A percentile compares a stretch with the other conserved stretches of the same genome.
Evolutionary conservation across 2,797 vertebrate species (phyloP).

Genomic region (Girardinus metallicus): DNA sequence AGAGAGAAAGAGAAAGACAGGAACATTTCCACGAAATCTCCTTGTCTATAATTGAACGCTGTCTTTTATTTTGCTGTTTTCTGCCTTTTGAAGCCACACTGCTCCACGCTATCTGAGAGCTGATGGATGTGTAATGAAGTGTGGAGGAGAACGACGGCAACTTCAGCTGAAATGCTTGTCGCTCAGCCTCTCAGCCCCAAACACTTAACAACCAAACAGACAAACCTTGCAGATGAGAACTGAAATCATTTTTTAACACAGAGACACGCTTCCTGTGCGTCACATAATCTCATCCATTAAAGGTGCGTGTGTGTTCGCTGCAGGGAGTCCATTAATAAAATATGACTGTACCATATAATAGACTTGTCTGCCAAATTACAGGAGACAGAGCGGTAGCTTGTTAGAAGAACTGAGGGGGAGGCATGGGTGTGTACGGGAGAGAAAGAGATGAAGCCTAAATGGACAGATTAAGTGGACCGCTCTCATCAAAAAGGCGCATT

Average conservation of each 20-base stretch:
- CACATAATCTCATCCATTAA: conserved; percentile 76
- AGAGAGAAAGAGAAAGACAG: conserved; percentile 28
- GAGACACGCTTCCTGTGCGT: conserved; percentile 64
- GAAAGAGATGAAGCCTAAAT: conserved; percentile 61
- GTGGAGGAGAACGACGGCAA: conserved; percentile 60
- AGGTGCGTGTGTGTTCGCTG: conserved; percentile 74
- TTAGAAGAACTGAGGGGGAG: conserved; percentile 72
- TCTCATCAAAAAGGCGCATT: conserved; percentile 77
- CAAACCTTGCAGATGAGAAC: conserved; percentile 43
- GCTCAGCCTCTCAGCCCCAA: conserved; percentile 56
- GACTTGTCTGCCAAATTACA: conserved; percentile 81
- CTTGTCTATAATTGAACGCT: conserved; percentile 52
- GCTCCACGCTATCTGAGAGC: conserved; percentile 46
- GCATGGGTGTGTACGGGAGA: conserved; percentile 25
- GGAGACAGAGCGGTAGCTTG: conserved; percentile 80
- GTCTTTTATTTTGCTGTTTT: conserved; percentile 58
- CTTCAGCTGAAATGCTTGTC: conserved; percentile 61
- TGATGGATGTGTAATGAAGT: conserved; percentile 68
- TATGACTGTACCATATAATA: conserved; percentile 82
- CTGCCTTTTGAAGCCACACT: conserved; percentile 44
- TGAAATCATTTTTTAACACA: conserved; percentile 69
- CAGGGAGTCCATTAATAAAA: conserved; percentile 80
- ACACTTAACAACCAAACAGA: conserved; percentile 50
- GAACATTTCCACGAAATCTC: conserved; percentile 61
- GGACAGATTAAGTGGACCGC: conserved; percentile 75